Evolutionary conservation across 2,113 vertebrate species (phyloP).

Genomic region (Oreamnos americanus): DNA sequence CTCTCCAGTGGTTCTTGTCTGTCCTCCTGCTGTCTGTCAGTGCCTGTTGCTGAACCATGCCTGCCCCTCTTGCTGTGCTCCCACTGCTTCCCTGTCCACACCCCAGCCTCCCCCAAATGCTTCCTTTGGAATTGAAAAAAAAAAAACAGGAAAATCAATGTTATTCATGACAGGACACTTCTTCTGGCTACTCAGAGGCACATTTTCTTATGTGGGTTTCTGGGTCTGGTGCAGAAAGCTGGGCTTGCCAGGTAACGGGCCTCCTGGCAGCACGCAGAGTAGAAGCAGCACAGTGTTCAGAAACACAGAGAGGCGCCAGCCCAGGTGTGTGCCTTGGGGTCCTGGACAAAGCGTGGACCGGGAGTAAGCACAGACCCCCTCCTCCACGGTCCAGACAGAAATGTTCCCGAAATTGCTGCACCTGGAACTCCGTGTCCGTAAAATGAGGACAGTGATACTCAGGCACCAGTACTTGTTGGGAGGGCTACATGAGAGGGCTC

Average conservation of each 20-base stretch:
- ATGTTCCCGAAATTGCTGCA: rapidly evolving
- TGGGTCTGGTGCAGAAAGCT: no score
- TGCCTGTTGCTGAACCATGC: not conserved
- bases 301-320: not conserved
- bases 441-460: not conserved
- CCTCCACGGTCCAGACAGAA: not conserved
- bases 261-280: not conserved
- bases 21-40: not conserved
- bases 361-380: not conserved
- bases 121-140: not conserved
- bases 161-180: not conserved
- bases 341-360: not conserved
- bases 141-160: not conserved
- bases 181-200: not conserved
- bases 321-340: not conserved
- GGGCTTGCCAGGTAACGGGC: not conserved
- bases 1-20: not conserved
- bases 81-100: not conserved
- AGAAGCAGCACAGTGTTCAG: not conserved
- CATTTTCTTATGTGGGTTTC: not conserved
- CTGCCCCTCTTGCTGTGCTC: not conserved
- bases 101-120: not conserved
- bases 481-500: not conserved
- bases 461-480: not conserved
- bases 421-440: not conserved